Percentiles rank a stretch among this genome's conserved stretches.
phyloP scores from a whole-genome alignment of 2,113 vertebrate species.

The Steatornis caripensis region DNA sequence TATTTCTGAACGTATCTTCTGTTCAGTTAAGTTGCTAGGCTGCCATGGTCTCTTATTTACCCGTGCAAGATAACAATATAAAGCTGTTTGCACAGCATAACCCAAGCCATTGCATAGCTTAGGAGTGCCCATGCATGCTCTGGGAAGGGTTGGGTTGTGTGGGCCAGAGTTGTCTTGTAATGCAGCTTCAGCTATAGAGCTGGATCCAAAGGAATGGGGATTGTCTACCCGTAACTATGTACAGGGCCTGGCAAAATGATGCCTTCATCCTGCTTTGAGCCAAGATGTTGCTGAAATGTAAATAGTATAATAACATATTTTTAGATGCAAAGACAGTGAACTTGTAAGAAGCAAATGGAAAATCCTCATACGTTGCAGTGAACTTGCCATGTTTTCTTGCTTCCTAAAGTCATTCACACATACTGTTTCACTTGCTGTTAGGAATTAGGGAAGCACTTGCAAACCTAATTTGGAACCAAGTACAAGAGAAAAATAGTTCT shows the following conservation, averaged over 20 bases:
- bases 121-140: fast-evolving
- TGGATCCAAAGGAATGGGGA: not conserved
- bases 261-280: not conserved
- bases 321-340: not conserved
- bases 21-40: conserved; percentile 18
- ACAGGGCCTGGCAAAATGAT: not conserved
- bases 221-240: not conserved
- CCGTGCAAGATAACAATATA: not conserved
- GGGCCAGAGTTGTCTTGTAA: not conserved
- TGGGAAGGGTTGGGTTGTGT: not conserved
- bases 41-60: not conserved
- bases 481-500: not conserved
- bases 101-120: not conserved
- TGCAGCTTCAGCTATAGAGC: not conserved
- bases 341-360: not conserved
- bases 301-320: not conserved
- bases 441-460: not conserved
- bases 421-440: not conserved
- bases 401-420: not conserved
- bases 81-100: not conserved
- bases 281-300: not conserved
- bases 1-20: not conserved
- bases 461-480: not conserved
- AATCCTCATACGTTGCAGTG: not conserved
- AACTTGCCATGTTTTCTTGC: not conserved